phyloP scores from a whole-genome alignment of 2,888 invertebrate species.

The Halictus quadricinctus region DNA sequence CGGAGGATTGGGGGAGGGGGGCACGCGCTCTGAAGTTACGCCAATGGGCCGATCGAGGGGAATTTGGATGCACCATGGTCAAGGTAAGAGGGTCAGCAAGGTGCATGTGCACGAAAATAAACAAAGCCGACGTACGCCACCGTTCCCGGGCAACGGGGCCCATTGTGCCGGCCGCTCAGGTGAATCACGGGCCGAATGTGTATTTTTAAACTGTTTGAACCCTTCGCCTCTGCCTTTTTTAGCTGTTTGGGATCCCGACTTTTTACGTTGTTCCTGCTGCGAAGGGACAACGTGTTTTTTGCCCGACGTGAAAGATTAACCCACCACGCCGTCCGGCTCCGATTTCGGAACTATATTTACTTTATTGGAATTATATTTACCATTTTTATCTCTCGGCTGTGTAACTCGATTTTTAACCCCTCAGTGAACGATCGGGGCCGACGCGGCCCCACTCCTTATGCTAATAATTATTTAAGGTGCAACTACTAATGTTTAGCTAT shows the following conservation, averaged over 20 bases:
- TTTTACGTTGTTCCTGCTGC: neutral
- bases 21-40: slow-evolving; percentile 20
- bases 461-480: too few relatives aligned
- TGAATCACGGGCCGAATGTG: slow-evolving; percentile 42
- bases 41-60: slow-evolving; percentile 60
- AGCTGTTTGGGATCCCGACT: slow-evolving; percentile 16
- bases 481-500: too few relatives aligned
- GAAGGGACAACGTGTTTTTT: slow-evolving; percentile 33
- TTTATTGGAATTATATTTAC: neutral
- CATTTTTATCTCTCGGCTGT: neutral
- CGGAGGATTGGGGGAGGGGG: too few relatives aligned
- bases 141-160: slow-evolving; percentile 29
- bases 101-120: slow-evolving; percentile 62
- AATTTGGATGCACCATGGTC: slow-evolving; percentile 65
- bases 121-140: slow-evolving; percentile 47
- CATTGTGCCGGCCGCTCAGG: slow-evolving; percentile 39
- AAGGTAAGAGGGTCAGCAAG: slow-evolving; percentile 67
- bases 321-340: neutral
- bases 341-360: neutral
- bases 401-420: neutral
- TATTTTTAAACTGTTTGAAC: slow-evolving; percentile 51
- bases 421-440: too few relatives aligned
- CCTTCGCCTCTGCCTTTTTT: slow-evolving; percentile 36
- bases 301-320: neutral
- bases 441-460: too few relatives aligned